Evolutionary conservation across 2,113 vertebrate genomes (phyloP).

Genomic region (Rattus norvegicus): DNA sequence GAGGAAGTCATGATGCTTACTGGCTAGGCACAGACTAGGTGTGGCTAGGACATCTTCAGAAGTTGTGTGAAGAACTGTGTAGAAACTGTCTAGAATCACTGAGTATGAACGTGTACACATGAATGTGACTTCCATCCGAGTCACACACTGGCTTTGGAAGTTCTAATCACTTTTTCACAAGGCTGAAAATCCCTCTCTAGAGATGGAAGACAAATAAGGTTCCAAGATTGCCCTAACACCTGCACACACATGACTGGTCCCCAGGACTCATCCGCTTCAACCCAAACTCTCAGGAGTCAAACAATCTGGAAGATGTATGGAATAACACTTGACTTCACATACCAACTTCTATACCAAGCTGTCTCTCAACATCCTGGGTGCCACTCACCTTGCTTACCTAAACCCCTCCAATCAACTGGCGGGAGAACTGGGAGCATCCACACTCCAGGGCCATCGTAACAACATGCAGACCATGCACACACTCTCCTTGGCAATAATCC

Average conservation of each 20-base stretch:
- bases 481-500: too few relatives aligned
- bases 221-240: not conserved
- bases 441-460: too few relatives aligned
- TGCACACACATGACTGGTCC: not conserved
- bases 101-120: not conserved
- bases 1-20: not conserved
- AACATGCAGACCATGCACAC: rapidly evolving
- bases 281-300: not conserved
- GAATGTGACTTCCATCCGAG: not conserved
- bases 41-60: not conserved
- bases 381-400: not conserved
- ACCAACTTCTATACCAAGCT: not conserved
- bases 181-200: not conserved
- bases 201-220: not conserved
- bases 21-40: not conserved
- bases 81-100: not conserved
- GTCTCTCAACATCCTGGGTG: not conserved
- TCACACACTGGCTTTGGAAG: not conserved
- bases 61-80: not conserved
- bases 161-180: not conserved
- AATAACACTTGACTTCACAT: not conserved
- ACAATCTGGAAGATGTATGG: rapidly evolving
- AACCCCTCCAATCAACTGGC: not conserved
- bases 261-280: not conserved
- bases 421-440: not conserved